These are phyloP conservation scores for Nothocercus julius DNA, from an alignment of 2,113 vertebrate genomes.

Conservation along the genomic window DNA sequence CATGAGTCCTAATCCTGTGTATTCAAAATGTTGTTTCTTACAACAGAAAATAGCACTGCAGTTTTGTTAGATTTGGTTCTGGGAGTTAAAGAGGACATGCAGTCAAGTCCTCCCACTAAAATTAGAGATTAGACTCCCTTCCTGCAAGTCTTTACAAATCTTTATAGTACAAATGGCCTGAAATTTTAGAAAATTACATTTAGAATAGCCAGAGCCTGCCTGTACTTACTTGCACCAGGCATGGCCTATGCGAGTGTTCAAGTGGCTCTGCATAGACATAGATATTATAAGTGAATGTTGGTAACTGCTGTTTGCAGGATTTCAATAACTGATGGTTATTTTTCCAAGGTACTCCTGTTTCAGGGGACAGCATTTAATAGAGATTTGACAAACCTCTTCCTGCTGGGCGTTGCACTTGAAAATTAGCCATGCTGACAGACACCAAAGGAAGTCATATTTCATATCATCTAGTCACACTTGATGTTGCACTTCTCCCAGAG, in stretches of 20 bases:
- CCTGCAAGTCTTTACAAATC: conserved; percentile 17
- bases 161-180: background rate
- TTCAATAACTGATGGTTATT: background rate
- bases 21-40: background rate
- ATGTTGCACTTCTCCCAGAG: background rate
- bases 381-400: conserved; percentile 3
- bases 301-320: background rate
- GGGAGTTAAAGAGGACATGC: background rate
- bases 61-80: background rate
- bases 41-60: background rate
- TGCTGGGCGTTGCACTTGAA: rapidly evolving
- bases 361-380: background rate
- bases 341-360: background rate
- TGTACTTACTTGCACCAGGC: rapidly evolving
- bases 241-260: background rate
- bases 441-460: background rate
- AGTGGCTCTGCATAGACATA: background rate
- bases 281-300: background rate
- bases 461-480: background rate
- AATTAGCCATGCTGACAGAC: background rate
- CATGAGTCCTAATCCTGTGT: background rate
- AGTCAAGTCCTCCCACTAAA: background rate
- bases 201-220: background rate
- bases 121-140: background rate
- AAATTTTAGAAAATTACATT: background rate